Base-by-base conservation (phyloP, 2,113 vertebrate genomes). In the Nicator chloris region DNA sequence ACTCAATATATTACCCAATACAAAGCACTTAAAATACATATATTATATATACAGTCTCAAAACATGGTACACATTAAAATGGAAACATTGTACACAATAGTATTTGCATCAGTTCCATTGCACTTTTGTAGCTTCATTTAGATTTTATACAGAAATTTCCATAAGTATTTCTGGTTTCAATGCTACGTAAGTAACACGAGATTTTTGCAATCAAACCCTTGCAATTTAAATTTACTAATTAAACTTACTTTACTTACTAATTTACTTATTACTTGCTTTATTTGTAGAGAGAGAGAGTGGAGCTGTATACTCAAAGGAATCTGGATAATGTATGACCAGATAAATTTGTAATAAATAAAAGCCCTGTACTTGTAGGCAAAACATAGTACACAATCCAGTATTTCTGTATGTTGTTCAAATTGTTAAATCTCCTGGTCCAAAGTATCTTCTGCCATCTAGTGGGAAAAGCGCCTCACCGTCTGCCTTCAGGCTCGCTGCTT, bases 391-490 rank as follows among this genome's bases (percentile, higher is more conserved):
- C 50, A 65, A 82, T 23, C 39, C 66, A 77, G 66, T 27, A 80
- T 21, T 6, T 9, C 22, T 30, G 47, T 13, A 23, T 21, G 68
- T 61, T 39, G 7, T 26, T n/a, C 35, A 50, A 86, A 23, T 18
- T 14, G 39, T 33, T 78, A 27, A 59, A n/a, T 56, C 27, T 54
- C 84, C 45, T n/a, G 49, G 82, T 57, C 30, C 56, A 86, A 87
- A 95, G 94, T 73, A 78, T 92, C 87, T 97, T 94, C 96, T 97
- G 97, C 96, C 97, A 97, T 86, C 97, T 98, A 97, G 96, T 90
- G 97, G 92, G 61, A 27, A 85, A 70, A 27, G 27, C 1, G 0
- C 5, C 54, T 83, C 80, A 72, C 7, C 49, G 31, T 40, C 42
- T 66, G 40, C 19, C 49, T 80, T 45, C 26, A 11, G 42, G 17